phyloP scores from a whole-genome alignment of 1,140 invertebrate genomes.

The Portunus trituberculatus region DNA sequence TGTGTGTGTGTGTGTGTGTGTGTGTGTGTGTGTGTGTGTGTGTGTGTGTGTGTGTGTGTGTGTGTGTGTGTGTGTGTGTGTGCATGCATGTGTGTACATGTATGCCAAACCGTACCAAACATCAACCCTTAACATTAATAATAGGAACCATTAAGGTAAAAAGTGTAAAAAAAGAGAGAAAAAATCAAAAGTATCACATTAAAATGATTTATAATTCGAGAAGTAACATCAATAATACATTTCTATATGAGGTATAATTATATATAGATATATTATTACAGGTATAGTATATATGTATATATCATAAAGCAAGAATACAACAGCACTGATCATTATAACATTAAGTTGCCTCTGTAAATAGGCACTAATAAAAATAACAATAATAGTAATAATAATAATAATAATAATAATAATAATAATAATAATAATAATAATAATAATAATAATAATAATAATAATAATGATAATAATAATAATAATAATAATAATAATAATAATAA shows the following conservation, averaged over 20 bases:
- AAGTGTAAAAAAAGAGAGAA: no score
- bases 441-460: neutral
- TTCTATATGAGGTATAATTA: neutral
- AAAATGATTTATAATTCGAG: neutral
- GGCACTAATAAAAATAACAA: neutral
- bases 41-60: no score
- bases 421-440: no score
- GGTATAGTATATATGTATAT: no score
- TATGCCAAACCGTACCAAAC: no score
- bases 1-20: no score
- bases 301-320: neutral
- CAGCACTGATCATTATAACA: neutral
- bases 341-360: neutral
- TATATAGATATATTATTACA: neutral
- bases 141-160: no score
- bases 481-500: no score
- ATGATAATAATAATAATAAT: neutral
- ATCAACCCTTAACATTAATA: no score
- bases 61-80: no score
- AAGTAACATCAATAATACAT: slow-evolving; percentile 1
- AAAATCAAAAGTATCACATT: neutral
- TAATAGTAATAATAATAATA: neutral
- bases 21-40: no score
- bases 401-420: neutral
- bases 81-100: no score